phyloP scores from a whole-genome alignment of 2,797 vertebrate genomes.

The Selene dorsalis region DNA sequence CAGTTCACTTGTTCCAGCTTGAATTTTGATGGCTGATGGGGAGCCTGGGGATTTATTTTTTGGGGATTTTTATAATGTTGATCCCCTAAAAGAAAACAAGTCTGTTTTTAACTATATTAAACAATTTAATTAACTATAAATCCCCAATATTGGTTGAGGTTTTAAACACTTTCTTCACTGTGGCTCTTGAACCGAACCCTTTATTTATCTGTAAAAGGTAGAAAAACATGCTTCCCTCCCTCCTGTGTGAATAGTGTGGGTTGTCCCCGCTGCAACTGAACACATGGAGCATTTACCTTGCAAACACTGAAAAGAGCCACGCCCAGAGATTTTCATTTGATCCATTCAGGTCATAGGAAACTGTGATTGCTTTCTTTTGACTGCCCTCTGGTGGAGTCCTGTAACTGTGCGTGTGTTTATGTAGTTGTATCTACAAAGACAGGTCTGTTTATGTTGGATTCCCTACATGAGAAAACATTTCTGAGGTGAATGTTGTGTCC shows the following conservation, averaged over 20 bases:
- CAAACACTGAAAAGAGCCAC: constrained; percentile 59
- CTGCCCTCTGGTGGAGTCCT: constrained; percentile 76
- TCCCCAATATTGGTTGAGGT: background rate
- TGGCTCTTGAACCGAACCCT: background rate
- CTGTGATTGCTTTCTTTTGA: constrained; percentile 19
- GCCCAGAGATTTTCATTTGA: constrained; percentile 55
- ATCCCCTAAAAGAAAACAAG: background rate
- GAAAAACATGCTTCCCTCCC: constrained; percentile 8
- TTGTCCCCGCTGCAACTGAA: constrained; percentile 15
- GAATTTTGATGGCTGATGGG: background rate
- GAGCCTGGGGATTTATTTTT: background rate
- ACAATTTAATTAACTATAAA: background rate
- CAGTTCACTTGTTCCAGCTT: background rate
- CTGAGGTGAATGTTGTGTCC: background rate
- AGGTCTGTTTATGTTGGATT: background rate
- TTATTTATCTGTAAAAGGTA: background rate
- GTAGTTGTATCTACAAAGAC: constrained; percentile 30
- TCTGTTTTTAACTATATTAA: background rate
- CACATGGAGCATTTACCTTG: constrained; percentile 69
- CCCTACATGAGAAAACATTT: background rate
- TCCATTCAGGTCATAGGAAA: constrained; percentile 11
- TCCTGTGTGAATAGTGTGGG: background rate
- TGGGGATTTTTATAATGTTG: too few relatives aligned
- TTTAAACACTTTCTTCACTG: background rate
- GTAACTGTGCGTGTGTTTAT: constrained; percentile 8